phyloP scores from a whole-genome alignment of 2,888 invertebrate species.

The Flexamia atlantica region DNA sequence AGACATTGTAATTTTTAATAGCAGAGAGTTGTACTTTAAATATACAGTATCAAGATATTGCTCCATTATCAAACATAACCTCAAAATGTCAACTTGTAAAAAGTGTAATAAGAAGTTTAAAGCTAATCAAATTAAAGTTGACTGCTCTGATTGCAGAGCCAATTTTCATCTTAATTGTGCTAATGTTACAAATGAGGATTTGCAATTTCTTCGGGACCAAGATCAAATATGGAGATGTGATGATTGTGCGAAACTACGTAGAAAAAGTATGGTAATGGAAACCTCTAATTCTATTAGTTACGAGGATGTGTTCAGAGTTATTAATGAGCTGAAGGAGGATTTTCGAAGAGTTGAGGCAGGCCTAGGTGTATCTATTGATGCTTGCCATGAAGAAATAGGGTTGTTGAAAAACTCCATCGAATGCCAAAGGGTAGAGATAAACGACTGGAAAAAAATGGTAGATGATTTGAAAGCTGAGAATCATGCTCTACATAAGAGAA shows the following conservation, averaged over 20 bases:
- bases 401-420: neutral
- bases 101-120: neutral
- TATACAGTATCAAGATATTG: too few species aligned
- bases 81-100: neutral
- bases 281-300: neutral
- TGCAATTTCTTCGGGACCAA: conserved; percentile 4
- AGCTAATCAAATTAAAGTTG: neutral
- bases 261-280: neutral
- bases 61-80: neutral
- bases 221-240: neutral
- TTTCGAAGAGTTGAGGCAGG: neutral
- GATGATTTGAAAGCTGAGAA: conserved; percentile 20
- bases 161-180: neutral
- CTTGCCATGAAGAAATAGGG: neutral
- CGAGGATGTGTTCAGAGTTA: neutral
- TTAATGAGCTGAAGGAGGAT: neutral
- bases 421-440: neutral
- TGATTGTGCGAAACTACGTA: neutral
- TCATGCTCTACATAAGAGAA: neutral
- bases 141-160: neutral
- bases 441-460: neutral
- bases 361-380: neutral
- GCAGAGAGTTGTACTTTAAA: too few species aligned
- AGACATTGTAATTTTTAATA: too few species aligned
- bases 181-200: conserved; percentile 2